phyloP scores from a whole-genome alignment of 2,797 vertebrate genomes.

The Aselliscus stoliczkanus region DNA sequence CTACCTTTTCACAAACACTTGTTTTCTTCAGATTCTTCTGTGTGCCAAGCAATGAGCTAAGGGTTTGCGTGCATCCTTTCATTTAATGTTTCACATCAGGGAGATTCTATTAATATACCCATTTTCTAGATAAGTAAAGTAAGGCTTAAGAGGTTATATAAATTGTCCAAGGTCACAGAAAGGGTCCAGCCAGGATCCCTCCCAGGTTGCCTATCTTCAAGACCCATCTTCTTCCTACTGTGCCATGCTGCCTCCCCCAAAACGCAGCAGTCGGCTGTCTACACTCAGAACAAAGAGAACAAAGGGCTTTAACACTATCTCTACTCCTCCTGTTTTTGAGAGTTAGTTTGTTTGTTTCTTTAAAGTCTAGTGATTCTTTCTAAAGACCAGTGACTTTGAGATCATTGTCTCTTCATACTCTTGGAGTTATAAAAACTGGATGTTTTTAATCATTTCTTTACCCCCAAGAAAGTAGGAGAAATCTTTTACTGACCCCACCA shows the following conservation, averaged over 20 bases:
- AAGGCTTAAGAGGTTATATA: not conserved
- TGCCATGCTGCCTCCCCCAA: accelerated
- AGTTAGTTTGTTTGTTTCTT: not conserved
- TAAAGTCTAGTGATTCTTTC: not conserved
- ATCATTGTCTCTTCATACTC: not conserved
- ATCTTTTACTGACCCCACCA: not conserved
- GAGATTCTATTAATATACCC: not conserved
- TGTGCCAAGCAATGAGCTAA: not conserved
- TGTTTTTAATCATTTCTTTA: not conserved
- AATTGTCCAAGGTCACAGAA: not conserved
- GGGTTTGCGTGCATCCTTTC: not conserved
- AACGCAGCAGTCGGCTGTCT: not conserved
- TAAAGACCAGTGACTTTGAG: not conserved
- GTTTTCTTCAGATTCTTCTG: not conserved
- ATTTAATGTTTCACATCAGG: not conserved
- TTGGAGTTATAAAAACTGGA: not conserved
- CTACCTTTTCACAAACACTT: not conserved
- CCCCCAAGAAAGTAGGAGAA: not conserved
- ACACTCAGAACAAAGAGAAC: not conserved
- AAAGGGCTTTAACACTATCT: not conserved
- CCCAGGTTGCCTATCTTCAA: not conserved
- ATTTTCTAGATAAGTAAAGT: not conserved
- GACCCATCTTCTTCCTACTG: not conserved
- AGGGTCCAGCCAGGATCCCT: not conserved
- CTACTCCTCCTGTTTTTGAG: not conserved